Conservation (phyloP, 2,113 vertebrate genomes). For the Xenopus tropicalis region DNA sequence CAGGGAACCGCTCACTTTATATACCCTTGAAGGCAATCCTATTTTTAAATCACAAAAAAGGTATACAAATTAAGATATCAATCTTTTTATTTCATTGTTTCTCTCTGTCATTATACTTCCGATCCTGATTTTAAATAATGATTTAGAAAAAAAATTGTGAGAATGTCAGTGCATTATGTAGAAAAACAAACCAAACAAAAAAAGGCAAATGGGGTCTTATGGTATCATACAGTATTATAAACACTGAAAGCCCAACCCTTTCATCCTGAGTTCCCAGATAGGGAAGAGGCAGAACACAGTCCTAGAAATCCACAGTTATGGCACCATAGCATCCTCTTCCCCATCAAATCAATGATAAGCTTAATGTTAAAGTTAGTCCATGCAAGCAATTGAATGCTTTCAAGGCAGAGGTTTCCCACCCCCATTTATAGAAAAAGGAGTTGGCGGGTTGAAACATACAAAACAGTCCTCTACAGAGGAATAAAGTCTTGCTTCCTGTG, state of each 20-base stretch:
- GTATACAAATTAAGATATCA: neutral
- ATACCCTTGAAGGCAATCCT: no score
- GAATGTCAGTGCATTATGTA: slow-evolving; percentile 32
- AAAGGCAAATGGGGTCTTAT: slow-evolving; percentile 1
- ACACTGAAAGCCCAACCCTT: slow-evolving; percentile 1
- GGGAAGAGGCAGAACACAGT: neutral
- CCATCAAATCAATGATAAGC: neutral
- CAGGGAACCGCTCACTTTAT: no score
- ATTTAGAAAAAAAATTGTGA: neutral
- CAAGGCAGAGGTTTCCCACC: slow-evolving; percentile 25
- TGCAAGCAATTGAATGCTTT: neutral
- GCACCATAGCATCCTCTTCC: slow-evolving; percentile 2
- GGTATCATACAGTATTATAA: slow-evolving; percentile 20
- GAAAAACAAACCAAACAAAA: slow-evolving; percentile 10
- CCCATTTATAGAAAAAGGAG: slow-evolving; percentile 38
- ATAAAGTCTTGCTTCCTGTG: neutral
- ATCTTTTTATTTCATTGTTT: slow-evolving; percentile 9
- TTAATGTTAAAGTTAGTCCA: slow-evolving; percentile 4
- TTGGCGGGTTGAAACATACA: slow-evolving; percentile 36
- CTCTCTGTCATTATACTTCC: slow-evolving; percentile 1
- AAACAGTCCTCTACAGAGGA: slow-evolving; percentile 1
- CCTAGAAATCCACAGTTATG: neutral
- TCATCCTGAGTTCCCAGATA: slow-evolving; percentile 30
- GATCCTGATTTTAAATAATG: slow-evolving; percentile 8
- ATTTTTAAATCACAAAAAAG: no score